phyloP scores from a whole-genome alignment of 2,888 invertebrate genomes.

The Eupithecia centaureata region DNA sequence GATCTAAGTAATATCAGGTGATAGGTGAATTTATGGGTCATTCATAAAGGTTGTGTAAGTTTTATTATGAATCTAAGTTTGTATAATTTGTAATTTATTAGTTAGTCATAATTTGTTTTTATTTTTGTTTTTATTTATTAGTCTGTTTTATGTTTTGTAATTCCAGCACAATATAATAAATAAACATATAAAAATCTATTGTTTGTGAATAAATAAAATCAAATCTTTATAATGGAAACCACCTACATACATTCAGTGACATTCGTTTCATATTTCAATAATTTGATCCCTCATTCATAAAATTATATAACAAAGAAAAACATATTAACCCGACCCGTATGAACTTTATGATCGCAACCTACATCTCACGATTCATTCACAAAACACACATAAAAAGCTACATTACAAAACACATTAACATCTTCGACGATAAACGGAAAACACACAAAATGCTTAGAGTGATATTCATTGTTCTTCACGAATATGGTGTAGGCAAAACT shows the following conservation, averaged over 20 bases:
- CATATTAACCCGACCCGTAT: constrained; percentile 20
- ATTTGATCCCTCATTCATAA: neutral
- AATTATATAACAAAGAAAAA: constrained; percentile 1
- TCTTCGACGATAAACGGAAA: constrained; percentile 64
- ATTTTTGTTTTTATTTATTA: too few species aligned
- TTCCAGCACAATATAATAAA: too few species aligned
- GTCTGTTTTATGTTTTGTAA: too few species aligned
- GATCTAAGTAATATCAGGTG: too few species aligned
- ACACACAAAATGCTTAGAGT: constrained; percentile 57
- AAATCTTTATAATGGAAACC: neutral
- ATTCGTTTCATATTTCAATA: neutral
- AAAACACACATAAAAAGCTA: constrained; percentile 32
- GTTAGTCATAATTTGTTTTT: too few species aligned
- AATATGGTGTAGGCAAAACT: constrained; percentile 66
- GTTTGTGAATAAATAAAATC: too few species aligned
- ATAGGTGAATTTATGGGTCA: too few species aligned
- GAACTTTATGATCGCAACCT: constrained; percentile 34
- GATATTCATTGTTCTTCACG: constrained; percentile 48
- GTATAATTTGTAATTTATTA: too few species aligned
- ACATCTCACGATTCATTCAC: constrained; percentile 43
- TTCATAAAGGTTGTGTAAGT: too few species aligned
- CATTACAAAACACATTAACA: constrained; percentile 56
- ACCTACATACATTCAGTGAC: neutral
- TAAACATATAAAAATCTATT: too few species aligned
- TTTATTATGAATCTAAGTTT: too few species aligned